These are phyloP conservation scores for Mixornis gularis DNA, from an alignment of 2,113 vertebrate genomes.

Conservation along the genomic window DNA sequence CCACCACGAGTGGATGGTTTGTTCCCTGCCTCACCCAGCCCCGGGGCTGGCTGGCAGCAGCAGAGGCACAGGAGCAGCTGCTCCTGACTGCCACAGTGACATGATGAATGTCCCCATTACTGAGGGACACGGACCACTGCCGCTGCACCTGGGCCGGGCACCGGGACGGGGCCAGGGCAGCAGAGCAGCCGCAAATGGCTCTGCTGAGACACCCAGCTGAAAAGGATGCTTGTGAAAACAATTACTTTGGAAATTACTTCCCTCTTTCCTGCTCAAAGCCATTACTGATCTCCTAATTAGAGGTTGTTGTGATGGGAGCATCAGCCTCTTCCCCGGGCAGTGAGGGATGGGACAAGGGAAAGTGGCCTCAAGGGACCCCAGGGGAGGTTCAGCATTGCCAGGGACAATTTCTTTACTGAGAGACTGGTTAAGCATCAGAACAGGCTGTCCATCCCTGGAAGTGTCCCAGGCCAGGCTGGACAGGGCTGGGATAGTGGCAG, in stretches of 20 bases:
- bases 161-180: not conserved
- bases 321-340: not conserved
- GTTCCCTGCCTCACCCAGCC: not conserved
- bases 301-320: rapidly evolving
- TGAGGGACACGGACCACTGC: conserved; percentile 13
- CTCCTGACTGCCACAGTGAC: not conserved
- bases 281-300: not conserved
- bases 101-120: conserved; percentile 16
- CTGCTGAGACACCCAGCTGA: not conserved
- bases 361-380: not conserved
- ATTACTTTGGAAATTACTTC: not conserved
- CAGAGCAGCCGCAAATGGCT: not conserved
- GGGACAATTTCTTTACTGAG: not conserved
- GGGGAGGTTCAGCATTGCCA: not conserved
- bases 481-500: rapidly evolving
- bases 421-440: rapidly evolving
- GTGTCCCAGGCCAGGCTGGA: not conserved
- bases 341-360: not conserved
- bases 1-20: rapidly evolving
- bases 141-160: conserved; percentile 25
- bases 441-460: not conserved
- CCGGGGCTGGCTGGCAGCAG: not conserved
- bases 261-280: not conserved
- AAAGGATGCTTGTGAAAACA: not conserved
- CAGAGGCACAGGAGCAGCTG: conserved; percentile 24